Evolutionary conservation across 1,140 invertebrate genomes (phyloP).

Genomic region (Drosophila virilis): DNA sequence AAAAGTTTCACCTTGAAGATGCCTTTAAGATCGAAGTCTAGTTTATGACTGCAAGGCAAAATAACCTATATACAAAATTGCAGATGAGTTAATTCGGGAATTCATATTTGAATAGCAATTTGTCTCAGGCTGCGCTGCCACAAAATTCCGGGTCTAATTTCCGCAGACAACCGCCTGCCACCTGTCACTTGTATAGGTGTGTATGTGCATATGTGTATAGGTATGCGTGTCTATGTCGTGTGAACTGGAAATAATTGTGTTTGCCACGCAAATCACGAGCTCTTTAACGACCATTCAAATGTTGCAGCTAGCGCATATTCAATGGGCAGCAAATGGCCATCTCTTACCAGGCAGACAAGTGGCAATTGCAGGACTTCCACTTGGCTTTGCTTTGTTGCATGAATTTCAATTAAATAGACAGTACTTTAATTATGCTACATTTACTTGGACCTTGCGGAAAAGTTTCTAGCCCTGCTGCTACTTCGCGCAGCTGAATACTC

Average conservation of each 20-base stretch:
- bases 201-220: not conserved
- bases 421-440: not conserved
- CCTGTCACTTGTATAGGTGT: not conserved
- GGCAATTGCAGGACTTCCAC: not conserved
- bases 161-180: conserved; percentile 23
- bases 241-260: conserved; percentile 43
- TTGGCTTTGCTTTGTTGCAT: not conserved
- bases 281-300: conserved; percentile 15
- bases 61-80: conserved; percentile 24
- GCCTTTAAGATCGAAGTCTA: not conserved
- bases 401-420: not conserved
- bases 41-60: not conserved
- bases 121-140: conserved; percentile 24
- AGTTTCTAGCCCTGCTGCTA: too few species aligned
- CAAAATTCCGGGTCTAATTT: conserved; percentile 53
- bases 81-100: not conserved
- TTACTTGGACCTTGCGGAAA: not conserved
- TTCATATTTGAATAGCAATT: conserved; percentile 30
- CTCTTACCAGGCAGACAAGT: not conserved
- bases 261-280: conserved; percentile 21
- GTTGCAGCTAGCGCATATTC: not conserved
- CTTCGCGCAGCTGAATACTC: too few species aligned
- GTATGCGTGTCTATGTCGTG: conserved; percentile 2
- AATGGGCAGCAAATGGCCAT: not conserved
- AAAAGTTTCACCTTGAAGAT: conserved; percentile 40